A percentile compares a stretch with the other conserved stretches of the same genome.
Evolutionary conservation across 2,888 invertebrate genomes (phyloP).

Genomic region (Noctua comes): DNA sequence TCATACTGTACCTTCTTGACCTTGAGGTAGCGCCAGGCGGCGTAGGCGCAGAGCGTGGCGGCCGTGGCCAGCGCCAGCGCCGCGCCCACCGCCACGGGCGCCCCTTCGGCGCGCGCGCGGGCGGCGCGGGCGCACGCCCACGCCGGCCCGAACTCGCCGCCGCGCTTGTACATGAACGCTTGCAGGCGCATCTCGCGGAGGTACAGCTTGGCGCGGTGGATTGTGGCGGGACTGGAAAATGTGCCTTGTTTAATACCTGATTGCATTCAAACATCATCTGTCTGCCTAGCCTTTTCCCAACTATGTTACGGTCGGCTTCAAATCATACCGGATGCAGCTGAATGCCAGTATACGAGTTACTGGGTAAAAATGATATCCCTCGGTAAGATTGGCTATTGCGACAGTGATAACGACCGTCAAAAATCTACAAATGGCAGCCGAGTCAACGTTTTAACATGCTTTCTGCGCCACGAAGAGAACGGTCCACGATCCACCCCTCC

Average conservation of each 20-base stretch:
- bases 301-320: neutral
- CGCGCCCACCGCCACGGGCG: conserved; percentile 93
- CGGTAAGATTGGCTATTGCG: neutral
- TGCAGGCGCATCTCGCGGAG: conserved; percentile 94
- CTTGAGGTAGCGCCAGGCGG: conserved; percentile 89
- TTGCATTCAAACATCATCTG: neutral
- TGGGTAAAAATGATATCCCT: neutral
- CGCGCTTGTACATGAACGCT: conserved; percentile 96
- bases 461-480: neutral
- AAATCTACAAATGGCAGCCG: neutral
- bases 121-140: conserved; percentile 91
- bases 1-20: conserved; percentile 68
- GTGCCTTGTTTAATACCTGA: neutral
- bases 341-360: neutral
- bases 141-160: conserved; percentile 92
- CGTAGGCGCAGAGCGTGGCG: conserved; percentile 95
- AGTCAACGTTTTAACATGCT: neutral
- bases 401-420: neutral
- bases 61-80: conserved; percentile 95
- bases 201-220: conserved; percentile 91
- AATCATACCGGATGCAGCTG: neutral
- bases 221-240: conserved; percentile 77
- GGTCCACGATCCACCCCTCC: neutral
- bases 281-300: neutral
- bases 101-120: conserved; percentile 93